These are phyloP conservation scores for Neotragus pygmaeus DNA, from an alignment of 2,113 vertebrate genomes.

Conservation along the genomic window DNA sequence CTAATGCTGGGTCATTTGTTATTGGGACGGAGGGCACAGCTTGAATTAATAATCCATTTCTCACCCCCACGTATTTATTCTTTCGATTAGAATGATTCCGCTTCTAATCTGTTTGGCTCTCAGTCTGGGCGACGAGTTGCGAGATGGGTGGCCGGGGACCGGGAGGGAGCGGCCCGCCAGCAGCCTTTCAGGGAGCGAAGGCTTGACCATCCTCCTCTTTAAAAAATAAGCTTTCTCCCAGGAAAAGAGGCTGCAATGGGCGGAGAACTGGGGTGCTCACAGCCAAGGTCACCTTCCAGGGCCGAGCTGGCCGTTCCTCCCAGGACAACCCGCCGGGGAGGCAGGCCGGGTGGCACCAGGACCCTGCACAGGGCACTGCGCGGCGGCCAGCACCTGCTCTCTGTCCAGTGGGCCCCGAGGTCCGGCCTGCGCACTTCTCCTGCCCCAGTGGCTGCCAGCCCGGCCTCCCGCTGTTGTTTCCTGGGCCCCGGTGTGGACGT, in stretches of 20 bases:
- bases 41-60: conserved; percentile 73
- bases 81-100: conserved; percentile 65
- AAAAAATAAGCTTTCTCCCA: not conserved
- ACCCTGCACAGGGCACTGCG: not conserved
- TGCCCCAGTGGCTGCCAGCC: rapidly evolving
- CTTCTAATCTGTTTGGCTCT: conserved; percentile 42
- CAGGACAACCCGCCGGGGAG: rapidly evolving
- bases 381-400: not conserved
- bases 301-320: rapidly evolving
- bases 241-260: rapidly evolving
- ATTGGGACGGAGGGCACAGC: conserved; percentile 72
- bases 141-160: not conserved
- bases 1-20: conserved; percentile 77
- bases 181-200: not conserved
- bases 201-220: not conserved
- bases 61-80: conserved; percentile 67
- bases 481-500: not conserved
- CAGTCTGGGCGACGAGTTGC: not conserved
- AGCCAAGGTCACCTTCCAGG: not conserved
- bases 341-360: not conserved
- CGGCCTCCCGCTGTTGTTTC: rapidly evolving
- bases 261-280: too few relatives aligned
- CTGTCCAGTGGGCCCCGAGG: not conserved
- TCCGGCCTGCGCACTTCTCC: rapidly evolving
- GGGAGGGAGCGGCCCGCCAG: not conserved